Base-by-base conservation (phyloP, 2,888 invertebrate species). In the Microctonus aethiopoides region DNA sequence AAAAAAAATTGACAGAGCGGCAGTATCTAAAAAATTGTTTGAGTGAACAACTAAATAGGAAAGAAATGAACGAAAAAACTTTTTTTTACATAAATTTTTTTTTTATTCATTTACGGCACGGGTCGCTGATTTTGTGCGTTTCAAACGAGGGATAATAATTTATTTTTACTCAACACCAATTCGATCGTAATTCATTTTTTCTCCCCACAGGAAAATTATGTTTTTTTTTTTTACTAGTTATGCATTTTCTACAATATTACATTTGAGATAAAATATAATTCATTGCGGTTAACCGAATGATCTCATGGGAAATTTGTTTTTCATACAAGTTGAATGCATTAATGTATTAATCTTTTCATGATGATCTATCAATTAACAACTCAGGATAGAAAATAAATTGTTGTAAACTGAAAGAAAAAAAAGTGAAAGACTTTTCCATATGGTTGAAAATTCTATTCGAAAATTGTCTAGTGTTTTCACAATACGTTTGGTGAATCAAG, bases 401-500 rank as follows among this genome's bases (percentile, higher is more conserved):
- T n/a, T n/a, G n/a, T n/a, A n/a, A n/a, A n/a, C n/a, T n/a, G n/a
- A n/a, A n/a, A n/a, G n/a, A n/a, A n/a, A n/a, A n/a, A n/a, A n/a
- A n/a, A n/a, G n/a, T n/a, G n/a, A n/a, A n/a, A n/a, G n/a, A n/a
- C n/a, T n/a, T n/a, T n/a, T n/a, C n/a, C n/a, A n/a, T n/a, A n/a
- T n/a, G n/a, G n/a, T n/a, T n/a, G n/a, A n/a, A n/a, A n/a, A n/a
- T n/a, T n/a, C n/a, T n/a, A n/a, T n/a, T n/a, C n/a, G n/a, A n/a
- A n/a, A n/a, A n/a, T n/a, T n/a, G n/a, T n/a, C n/a, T n/a, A n/a
- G n/a, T n/a, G n/a, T n/a, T n/a, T n/a, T n/a, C n/a, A n/a, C n/a
- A n/a, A n/a, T n/a, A n/a, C n/a, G n/a, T n/a, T n/a, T 70, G 65
- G 67, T 73, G 65, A 67, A 67, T 74, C 70, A 65, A 59, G 64